These are phyloP conservation scores for Aelia acuminata DNA, from an alignment of 2,888 invertebrate species.

Conservation along the genomic window DNA sequence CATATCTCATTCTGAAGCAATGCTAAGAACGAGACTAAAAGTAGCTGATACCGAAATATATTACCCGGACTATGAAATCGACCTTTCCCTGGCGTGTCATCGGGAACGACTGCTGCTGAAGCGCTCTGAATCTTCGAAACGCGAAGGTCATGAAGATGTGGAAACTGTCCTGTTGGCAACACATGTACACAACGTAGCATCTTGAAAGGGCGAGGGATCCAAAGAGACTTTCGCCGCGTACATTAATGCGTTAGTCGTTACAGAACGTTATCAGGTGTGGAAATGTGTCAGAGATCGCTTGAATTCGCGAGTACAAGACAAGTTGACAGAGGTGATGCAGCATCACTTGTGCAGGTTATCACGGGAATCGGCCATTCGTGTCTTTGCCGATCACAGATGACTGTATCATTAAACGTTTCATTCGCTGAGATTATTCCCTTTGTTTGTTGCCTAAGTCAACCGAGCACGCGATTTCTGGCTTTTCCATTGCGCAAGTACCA, in stretches of 20 bases:
- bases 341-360: neutral
- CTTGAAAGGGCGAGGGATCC: neutral
- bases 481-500: neutral
- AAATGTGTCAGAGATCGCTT: neutral
- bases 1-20: neutral
- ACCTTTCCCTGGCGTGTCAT: neutral
- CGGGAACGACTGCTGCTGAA: neutral
- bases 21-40: neutral
- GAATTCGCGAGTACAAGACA: neutral
- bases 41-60: neutral
- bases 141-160: neutral
- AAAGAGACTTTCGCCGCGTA: neutral
- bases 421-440: neutral
- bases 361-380: neutral
- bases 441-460: conserved; percentile 35
- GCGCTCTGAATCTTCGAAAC: neutral
- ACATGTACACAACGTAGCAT: neutral
- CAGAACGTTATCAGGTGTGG: neutral
- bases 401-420: conserved; percentile 22
- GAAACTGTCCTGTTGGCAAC: conserved; percentile 10
- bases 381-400: neutral
- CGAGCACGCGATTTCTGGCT: neutral
- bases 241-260: conserved; percentile 1
- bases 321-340: neutral
- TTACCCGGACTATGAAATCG: neutral